Base-by-base conservation (phyloP, 1,140 invertebrate species). In the Drosophila saltans region DNA sequence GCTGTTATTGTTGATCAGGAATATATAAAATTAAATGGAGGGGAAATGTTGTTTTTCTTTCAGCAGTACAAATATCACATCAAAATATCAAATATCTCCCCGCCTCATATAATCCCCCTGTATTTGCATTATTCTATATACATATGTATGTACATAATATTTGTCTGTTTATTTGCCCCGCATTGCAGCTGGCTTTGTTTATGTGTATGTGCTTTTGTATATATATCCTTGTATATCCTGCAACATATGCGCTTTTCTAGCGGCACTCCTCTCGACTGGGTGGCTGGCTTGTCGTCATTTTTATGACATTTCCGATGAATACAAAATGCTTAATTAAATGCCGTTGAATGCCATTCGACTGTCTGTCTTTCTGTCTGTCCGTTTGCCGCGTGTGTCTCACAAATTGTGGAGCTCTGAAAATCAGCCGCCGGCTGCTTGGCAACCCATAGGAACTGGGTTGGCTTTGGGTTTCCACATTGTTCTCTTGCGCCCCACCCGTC, bases 231-330 rank as follows among this genome's bases (percentile, higher is more conserved):
- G 40, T 61, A 16, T 48, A 57, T 70, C 45, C 24, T 83, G 76
- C 70, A 78, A 68, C 68, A 78, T 81, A 57, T 81, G 74, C 67
- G 79, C 48, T 65, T 59, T 60, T 77, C 33, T 59, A 59, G 45
- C 28, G 33, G 36, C 33, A 59, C 33, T 59, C 57, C 57, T 39
- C 36, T 55, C 16, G 7, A 8, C 1, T 26, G 3, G 2, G 11
- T 48, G 43, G 48, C 21, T 28, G 16, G 11, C 41, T 36, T 58
- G 69, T 40, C 75, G 72, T 69, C 68, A 75, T 84, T 89, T 90
- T 89, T 89, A 89, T 89, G 84, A 89, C 84, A 84, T 89, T 89
- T 89, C 84, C 84, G 84, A 88, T 88, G 84, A 88, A 88, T 88
- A 88, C 84, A 88, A 88, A 88, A 88, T 84, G 84, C 80, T 88